Percentiles rank a stretch among this genome's conserved stretches.
phyloP scores from a whole-genome alignment of 2,888 invertebrate species.

The Parasteatoda lunata region DNA sequence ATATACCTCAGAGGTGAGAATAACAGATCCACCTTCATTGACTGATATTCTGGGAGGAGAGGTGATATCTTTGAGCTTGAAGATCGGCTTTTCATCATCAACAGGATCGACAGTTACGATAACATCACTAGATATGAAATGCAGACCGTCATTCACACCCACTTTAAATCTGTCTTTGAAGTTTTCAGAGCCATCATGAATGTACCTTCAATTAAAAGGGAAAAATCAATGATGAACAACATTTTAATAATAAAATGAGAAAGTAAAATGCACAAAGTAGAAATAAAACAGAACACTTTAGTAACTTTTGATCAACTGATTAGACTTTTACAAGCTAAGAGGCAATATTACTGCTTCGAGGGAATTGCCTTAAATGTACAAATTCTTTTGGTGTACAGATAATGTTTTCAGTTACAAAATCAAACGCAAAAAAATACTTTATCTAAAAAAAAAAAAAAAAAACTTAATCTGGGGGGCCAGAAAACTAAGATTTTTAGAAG shows the following conservation, averaged over 20 bases:
- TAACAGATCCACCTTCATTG: constrained; percentile 73
- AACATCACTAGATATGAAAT: constrained; percentile 73
- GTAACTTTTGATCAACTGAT: too few relatives aligned
- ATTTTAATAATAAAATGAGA: not conserved
- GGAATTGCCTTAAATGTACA: too few relatives aligned
- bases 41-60: constrained; percentile 72
- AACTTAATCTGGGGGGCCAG: too few relatives aligned
- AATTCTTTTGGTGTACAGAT: too few relatives aligned
- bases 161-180: constrained; percentile 73
- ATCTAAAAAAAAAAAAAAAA: too few relatives aligned
- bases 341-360: too few relatives aligned
- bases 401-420: too few relatives aligned
- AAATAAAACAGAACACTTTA: too few relatives aligned
- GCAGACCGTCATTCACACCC: constrained; percentile 73
- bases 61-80: constrained; percentile 71
- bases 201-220: constrained; percentile 71
- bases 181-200: constrained; percentile 73
- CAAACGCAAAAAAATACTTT: too few relatives aligned
- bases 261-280: not conserved
- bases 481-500: too few relatives aligned
- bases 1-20: constrained; percentile 71
- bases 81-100: constrained; percentile 73
- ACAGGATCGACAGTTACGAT: constrained; percentile 73
- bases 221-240: not conserved
- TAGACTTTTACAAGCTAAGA: too few relatives aligned